These are phyloP conservation scores for Euplexia lucipara DNA, from an alignment of 2,888 invertebrate genomes.

Conservation along the genomic window DNA sequence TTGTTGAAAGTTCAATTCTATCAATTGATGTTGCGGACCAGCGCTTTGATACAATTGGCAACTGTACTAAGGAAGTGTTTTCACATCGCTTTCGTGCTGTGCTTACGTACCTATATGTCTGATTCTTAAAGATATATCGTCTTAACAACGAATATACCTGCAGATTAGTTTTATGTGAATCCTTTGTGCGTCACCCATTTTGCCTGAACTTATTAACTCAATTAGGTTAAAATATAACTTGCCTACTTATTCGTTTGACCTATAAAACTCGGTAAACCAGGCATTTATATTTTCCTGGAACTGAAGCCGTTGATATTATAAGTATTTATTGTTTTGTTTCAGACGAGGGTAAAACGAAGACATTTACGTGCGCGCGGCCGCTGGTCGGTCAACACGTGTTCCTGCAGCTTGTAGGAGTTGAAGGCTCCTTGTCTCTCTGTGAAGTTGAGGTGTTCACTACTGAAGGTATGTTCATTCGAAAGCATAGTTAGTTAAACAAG, in stretches of 20 bases:
- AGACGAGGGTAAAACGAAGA: constrained; percentile 98
- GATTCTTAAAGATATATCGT: background rate
- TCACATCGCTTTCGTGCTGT: background rate
- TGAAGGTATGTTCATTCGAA: constrained; percentile 91
- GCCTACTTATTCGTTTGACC: background rate
- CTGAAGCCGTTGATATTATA: background rate
- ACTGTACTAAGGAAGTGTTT: constrained; percentile 26
- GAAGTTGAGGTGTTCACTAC: constrained; percentile 98
- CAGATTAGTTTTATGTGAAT: background rate
- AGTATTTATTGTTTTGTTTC: constrained; percentile 69
- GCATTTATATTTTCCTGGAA: background rate
- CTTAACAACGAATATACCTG: background rate
- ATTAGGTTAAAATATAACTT: background rate
- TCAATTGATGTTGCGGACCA: constrained; percentile 41
- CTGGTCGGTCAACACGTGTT: constrained; percentile 97
- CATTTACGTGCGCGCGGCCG: constrained; percentile 96
- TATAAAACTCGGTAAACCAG: background rate
- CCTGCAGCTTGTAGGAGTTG: constrained; percentile 97
- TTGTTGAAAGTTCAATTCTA: constrained; percentile 44
- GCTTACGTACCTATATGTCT: background rate
- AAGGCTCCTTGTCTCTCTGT: constrained; percentile 96
- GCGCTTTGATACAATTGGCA: constrained; percentile 34
- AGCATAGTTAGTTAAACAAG: background rate
- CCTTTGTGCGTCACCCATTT: too few species aligned
- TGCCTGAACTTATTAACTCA: background rate